A percentile compares a stretch with the other conserved stretches of the same genome.
phyloP scores from a whole-genome alignment of 2,888 invertebrate genomes.

The Oligia strigilis region DNA sequence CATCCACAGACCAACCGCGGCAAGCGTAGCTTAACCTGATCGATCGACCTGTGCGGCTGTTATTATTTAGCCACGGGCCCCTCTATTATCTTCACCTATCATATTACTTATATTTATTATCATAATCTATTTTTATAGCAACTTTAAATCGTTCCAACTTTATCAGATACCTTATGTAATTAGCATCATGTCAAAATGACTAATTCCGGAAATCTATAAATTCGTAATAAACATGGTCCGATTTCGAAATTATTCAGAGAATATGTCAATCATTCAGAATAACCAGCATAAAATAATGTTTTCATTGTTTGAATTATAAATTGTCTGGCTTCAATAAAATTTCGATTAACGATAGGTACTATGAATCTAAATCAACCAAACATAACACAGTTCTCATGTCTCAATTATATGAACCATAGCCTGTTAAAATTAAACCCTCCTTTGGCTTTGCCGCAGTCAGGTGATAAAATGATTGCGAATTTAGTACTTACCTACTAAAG shows the following conservation, averaged over 20 bases:
- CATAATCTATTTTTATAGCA: not conserved
- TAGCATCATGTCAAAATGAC: not conserved
- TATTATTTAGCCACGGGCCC: too few species aligned
- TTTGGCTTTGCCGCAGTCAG: not conserved
- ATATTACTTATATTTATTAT: too few species aligned
- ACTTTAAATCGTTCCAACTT: not conserved
- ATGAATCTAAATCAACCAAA: too few species aligned
- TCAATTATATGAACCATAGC: too few species aligned
- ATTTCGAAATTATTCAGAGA: not conserved
- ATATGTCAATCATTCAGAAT: not conserved
- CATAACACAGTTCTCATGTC: too few species aligned
- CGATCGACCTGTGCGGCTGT: too few species aligned
- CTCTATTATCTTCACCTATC: not conserved
- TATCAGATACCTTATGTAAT: not conserved
- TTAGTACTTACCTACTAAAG: not conserved
- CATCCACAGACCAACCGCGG: too few species aligned
- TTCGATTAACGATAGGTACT: too few species aligned
- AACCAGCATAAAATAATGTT: not conserved
- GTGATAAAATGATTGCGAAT: not conserved
- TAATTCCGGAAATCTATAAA: not conserved
- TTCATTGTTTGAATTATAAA: not conserved
- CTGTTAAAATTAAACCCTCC: not conserved
- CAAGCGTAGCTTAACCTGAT: too few species aligned
- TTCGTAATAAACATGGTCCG: not conserved
- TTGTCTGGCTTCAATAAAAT: not conserved